Percentiles rank a stretch among this genome's conserved stretches.
Evolutionary conservation across 1,140 invertebrate species (phyloP).

Genomic region (Lordiphosa mommai): DNA sequence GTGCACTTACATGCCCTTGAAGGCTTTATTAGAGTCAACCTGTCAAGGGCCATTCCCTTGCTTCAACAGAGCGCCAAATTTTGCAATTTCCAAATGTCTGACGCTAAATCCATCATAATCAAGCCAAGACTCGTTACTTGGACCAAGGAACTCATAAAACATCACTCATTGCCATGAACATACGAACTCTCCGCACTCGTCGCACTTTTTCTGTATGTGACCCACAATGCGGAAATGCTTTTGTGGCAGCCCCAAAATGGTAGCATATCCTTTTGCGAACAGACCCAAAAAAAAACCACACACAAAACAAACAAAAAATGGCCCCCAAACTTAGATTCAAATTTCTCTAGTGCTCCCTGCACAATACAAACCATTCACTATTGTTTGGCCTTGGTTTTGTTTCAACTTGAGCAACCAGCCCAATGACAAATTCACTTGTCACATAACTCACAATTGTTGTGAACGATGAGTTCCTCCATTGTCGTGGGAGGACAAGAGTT

Average conservation of each 20-base stretch:
- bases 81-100: conserved; percentile 40
- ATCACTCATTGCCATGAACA: conserved; percentile 41
- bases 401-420: conserved; percentile 57
- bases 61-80: conserved; percentile 28
- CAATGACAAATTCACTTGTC: conserved; percentile 71
- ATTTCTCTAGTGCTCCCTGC: conserved; percentile 18
- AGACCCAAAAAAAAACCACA: background rate
- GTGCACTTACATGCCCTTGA: too few species aligned
- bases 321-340: conserved; percentile 35
- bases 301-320: background rate
- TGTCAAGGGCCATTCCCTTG: too few species aligned
- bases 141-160: conserved; percentile 24
- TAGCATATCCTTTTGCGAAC: conserved; percentile 24
- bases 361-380: conserved; percentile 32
- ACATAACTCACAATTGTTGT: conserved; percentile 69
- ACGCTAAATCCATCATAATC: conserved; percentile 38
- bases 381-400: conserved; percentile 60
- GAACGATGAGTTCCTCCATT: conserved; percentile 29
- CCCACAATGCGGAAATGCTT: conserved; percentile 50
- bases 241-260: conserved; percentile 47
- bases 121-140: conserved; percentile 16
- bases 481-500: conserved; percentile 3
- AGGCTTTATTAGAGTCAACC: background rate
- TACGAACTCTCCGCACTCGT: background rate
- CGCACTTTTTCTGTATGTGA: conserved; percentile 32